Evolutionary conservation across 1,140 invertebrate genomes (phyloP).

Genomic region (Diprion similis): DNA sequence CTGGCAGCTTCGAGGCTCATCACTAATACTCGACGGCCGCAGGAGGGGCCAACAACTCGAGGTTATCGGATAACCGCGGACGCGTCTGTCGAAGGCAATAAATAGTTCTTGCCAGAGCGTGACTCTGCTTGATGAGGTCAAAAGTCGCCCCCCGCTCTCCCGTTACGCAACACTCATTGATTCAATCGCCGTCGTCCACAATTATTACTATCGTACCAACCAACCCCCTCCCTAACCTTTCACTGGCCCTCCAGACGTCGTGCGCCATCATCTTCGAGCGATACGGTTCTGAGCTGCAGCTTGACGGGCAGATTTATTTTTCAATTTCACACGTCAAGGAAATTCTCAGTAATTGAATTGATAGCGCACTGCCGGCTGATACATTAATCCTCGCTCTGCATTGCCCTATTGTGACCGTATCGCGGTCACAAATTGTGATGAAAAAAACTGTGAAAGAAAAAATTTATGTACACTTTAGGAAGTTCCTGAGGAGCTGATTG

Average conservation of each 20-base stretch:
- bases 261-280: too few species aligned
- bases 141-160: not conserved
- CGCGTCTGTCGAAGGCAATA: slow-evolving; percentile 1
- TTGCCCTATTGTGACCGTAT: too few species aligned
- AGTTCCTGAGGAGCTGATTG: too few species aligned
- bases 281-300: too few species aligned
- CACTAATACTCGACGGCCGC: not conserved
- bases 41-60: not conserved
- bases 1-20: not conserved
- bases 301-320: too few species aligned
- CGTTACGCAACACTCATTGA: slow-evolving; percentile 3
- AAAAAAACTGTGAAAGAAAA: too few species aligned
- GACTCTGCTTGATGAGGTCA: slow-evolving; percentile 5
- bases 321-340: too few species aligned
- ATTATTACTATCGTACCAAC: not conserved
- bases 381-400: too few species aligned
- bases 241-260: not conserved
- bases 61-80: not conserved
- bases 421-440: too few species aligned
- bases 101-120: slow-evolving; percentile 3
- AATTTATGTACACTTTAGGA: too few species aligned
- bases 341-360: too few species aligned
- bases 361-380: too few species aligned
- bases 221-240: not conserved
- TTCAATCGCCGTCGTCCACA: not conserved